Percentiles rank a stretch among this genome's conserved stretches.
These are phyloP conservation scores for Ochotona curzoniae DNA, from an alignment of 2,113 vertebrate genomes.

Conservation along the genomic window DNA sequence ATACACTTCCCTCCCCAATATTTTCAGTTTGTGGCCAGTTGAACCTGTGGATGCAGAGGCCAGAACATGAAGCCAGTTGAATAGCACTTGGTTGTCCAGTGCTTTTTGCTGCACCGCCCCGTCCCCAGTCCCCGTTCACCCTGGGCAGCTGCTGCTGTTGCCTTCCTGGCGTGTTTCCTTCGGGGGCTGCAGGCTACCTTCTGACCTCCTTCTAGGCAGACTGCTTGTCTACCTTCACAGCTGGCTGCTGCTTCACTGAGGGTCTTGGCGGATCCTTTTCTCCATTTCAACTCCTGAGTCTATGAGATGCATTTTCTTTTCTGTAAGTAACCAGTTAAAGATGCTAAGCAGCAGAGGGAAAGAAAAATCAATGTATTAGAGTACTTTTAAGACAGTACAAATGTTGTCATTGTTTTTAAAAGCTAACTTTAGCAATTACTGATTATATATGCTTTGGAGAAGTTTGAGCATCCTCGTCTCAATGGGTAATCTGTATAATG, in stretches of 20 bases:
- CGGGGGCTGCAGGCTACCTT: not conserved
- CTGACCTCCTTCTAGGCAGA: not conserved
- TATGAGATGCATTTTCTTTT: constrained; percentile 9
- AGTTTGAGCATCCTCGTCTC: not conserved
- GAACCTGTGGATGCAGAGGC: too few species aligned
- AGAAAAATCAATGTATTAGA: not conserved
- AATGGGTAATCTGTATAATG: not conserved
- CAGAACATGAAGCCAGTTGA: not conserved
- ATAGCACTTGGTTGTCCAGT: not conserved
- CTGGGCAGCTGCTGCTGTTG: not conserved
- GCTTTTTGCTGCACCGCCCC: not conserved
- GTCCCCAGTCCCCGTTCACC: rapidly evolving
- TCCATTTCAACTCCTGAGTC: not conserved
- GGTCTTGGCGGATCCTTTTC: not conserved
- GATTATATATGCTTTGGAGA: not conserved
- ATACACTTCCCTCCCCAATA: not conserved
- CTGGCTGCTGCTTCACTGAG: not conserved
- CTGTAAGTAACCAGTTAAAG: not conserved
- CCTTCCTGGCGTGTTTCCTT: not conserved
- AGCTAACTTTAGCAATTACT: not conserved
- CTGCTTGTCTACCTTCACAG: not conserved
- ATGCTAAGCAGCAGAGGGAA: not conserved
- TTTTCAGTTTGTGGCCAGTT: not conserved
- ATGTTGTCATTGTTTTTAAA: not conserved
- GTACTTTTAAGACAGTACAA: not conserved